These are phyloP conservation scores for Tiliqua scincoides DNA, from an alignment of 2,113 vertebrate genomes.

Conservation along the genomic window DNA sequence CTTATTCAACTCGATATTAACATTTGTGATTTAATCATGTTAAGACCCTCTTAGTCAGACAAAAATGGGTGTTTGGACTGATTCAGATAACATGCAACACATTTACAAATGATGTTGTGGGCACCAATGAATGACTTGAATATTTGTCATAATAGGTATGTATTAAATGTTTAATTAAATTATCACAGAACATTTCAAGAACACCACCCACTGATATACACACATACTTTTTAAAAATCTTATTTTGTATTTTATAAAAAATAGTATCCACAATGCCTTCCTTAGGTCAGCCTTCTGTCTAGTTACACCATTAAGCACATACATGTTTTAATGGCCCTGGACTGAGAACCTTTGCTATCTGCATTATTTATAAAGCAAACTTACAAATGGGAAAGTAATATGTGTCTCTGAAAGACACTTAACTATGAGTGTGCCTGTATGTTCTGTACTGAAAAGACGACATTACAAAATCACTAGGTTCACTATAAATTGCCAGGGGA, in stretches of 20 bases:
- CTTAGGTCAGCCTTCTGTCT: not conserved
- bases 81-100: slow-evolving; percentile 21
- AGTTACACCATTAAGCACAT: slow-evolving; percentile 39
- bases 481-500: not conserved
- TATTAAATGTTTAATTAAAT: slow-evolving; percentile 38
- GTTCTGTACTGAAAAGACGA: not conserved
- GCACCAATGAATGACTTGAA: slow-evolving; percentile 34
- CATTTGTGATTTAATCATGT: slow-evolving; percentile 10
- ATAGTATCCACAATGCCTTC: slow-evolving; percentile 1
- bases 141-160: not conserved
- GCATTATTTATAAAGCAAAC: slow-evolving; percentile 8
- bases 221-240: too few species aligned
- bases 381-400: not conserved
- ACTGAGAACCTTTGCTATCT: not conserved
- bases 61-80: slow-evolving; percentile 44
- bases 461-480: not conserved
- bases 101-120: slow-evolving; percentile 28
- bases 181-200: slow-evolving; percentile 17
- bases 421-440: too few species aligned
- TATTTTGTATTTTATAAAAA: slow-evolving; percentile 27
- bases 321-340: slow-evolving; percentile 1
- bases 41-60: slow-evolving; percentile 2
- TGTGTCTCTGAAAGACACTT: not conserved
- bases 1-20: slow-evolving; percentile 13
- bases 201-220: not conserved